A percentile compares a stretch with the other conserved stretches of the same genome.
phyloP scores from a whole-genome alignment of 1,140 invertebrate species.

The Melanaphis sacchari region DNA sequence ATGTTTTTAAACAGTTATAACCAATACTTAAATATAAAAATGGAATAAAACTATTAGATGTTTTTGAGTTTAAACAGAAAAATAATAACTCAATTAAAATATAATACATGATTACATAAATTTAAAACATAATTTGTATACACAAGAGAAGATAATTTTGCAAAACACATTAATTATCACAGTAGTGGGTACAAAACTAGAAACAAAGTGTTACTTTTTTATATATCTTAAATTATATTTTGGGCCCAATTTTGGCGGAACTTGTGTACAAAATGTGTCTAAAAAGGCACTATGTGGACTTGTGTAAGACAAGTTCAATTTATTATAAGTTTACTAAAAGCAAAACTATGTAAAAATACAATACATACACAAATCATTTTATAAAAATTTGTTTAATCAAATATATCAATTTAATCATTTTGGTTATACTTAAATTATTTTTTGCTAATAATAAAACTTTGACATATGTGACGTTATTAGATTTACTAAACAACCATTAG shows the following conservation, averaged over 20 bases:
- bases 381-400: slow-evolving; percentile 10
- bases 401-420: slow-evolving; percentile 15
- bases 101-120: slow-evolving; percentile 4
- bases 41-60: background rate
- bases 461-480: background rate
- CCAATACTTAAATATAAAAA: background rate
- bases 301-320: background rate
- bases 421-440: background rate
- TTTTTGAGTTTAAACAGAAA: slow-evolving; percentile 8
- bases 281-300: slow-evolving; percentile 46
- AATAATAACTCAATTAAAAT: slow-evolving; percentile 5
- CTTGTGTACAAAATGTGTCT: slow-evolving; percentile 44
- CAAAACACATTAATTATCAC: slow-evolving; percentile 51
- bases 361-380: slow-evolving; percentile 29
- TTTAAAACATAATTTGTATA: background rate
- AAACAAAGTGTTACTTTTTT: background rate
- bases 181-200: slow-evolving; percentile 53
- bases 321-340: slow-evolving; percentile 40
- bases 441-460: background rate
- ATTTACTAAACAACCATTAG: background rate
- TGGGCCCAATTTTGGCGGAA: slow-evolving; percentile 24
- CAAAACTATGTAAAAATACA: slow-evolving; percentile 44
- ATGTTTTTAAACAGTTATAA: background rate
- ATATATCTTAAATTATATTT: slow-evolving; percentile 28
- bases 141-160: slow-evolving; percentile 6